Conservation (phyloP, 2,797 vertebrate genomes). For the Denticeps clupeoides region DNA sequence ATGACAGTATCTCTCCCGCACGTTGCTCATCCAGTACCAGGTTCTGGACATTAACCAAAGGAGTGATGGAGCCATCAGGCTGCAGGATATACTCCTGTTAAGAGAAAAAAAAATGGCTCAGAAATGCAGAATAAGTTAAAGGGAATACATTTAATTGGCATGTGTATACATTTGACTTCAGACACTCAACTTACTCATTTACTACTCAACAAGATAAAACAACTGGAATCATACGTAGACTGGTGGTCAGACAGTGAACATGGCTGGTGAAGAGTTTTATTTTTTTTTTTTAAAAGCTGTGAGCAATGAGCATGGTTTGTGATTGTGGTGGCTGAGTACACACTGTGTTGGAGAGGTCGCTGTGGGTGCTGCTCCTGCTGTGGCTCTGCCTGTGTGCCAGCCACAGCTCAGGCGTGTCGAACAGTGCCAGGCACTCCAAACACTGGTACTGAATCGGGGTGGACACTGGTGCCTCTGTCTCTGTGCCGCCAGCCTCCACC, state of each 20-base stretch:
- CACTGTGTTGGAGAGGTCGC: no score
- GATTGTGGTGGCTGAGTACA: neutral
- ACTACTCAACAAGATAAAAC: no score
- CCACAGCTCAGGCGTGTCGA: slow-evolving; percentile 76
- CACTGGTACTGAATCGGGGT: slow-evolving; percentile 81
- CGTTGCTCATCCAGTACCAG: slow-evolving; percentile 67
- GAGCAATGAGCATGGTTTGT: no score
- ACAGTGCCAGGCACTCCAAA: slow-evolving; percentile 78
- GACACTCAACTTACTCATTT: no score
- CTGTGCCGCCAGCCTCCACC: slow-evolving; percentile 29
- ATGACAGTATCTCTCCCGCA: slow-evolving; percentile 59
- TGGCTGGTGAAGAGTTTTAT: neutral
- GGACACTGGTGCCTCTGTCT: slow-evolving; percentile 24
- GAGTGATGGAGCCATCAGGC: slow-evolving; percentile 61
- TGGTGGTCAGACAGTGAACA: no score
- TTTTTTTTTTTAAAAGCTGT: neutral
- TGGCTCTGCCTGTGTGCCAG: slow-evolving; percentile 72
- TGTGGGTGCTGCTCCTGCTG: slow-evolving; percentile 60
- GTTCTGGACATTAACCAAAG: slow-evolving; percentile 61
- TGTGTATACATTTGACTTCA: no score
- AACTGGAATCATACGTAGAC: no score
- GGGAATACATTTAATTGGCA: no score
- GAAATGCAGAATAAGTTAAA: no score
- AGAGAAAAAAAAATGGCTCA: neutral
- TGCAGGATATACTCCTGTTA: slow-evolving; percentile 65